These are phyloP conservation scores for Chymomyza costata DNA, from an alignment of 1,140 invertebrate species.

Conservation along the genomic window DNA sequence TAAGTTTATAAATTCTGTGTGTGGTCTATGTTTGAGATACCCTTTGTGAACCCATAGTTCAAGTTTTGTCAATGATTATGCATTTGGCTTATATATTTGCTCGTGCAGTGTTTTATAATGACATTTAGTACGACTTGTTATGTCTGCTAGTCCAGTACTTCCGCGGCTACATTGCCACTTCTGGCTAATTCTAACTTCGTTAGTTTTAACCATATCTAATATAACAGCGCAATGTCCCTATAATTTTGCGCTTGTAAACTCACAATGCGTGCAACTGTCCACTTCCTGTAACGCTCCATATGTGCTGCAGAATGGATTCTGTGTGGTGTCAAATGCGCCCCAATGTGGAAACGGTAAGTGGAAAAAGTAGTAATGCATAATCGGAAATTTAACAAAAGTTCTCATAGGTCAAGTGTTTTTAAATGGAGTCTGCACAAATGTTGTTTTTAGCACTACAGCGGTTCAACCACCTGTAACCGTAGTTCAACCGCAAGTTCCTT, in stretches of 20 bases:
- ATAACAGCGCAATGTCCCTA: conserved; percentile 14
- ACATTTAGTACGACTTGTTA: conserved; percentile 44
- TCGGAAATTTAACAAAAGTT: not conserved
- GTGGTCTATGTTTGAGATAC: conserved; percentile 1
- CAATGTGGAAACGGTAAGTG: conserved; percentile 11
- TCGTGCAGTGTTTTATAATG: not conserved
- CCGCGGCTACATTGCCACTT: conserved; percentile 6
- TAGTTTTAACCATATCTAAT: no score
- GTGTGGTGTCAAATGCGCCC: conserved; percentile 3
- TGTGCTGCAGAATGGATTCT: conserved; percentile 25
- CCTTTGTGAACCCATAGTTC: not conserved
- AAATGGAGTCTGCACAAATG: conserved; percentile 14
- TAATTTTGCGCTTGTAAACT: not conserved
- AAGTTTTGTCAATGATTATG: conserved; percentile 3
- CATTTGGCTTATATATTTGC: not conserved
- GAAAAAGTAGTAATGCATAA: not conserved
- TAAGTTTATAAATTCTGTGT: no score
- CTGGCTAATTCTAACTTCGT: no score
- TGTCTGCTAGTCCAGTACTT: conserved; percentile 40
- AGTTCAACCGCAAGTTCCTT: not conserved
- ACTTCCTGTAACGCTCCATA: conserved; percentile 7
- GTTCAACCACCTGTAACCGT: conserved; percentile 5
- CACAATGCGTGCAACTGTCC: not conserved
- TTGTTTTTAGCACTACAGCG: no score
- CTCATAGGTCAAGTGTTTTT: conserved; percentile 14